Evolutionary conservation across 1,140 invertebrate genomes (phyloP), one percentile per base, ranked within the genome.

Genomic region (Drosophila sp.): DNA sequence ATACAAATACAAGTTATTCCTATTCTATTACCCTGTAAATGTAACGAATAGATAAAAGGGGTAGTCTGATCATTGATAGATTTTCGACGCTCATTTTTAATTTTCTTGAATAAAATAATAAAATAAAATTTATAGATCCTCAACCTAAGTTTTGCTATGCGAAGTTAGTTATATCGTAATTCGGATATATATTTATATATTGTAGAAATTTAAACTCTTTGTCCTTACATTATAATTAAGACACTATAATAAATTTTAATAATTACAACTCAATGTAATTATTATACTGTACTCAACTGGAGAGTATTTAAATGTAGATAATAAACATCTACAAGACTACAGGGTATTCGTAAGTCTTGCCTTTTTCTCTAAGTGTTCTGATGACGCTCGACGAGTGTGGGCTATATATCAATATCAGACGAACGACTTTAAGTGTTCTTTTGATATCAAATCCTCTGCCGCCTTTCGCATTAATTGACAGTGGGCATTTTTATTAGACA

Each of bases 391-490:
- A 66, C 21, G 53, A 66, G 27, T 67, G 64, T 40, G 25, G 18
- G 2, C 16, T 18, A 38, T 50, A 50, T 34, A 67, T 54, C 66
- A 70, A 59, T 72, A 72, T 43, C 36, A 65, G 6, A 18, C 14
- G 43, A 16, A 48, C 32, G 32, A 69, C 14, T 61, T 67, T 14
- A 51, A 73, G 54, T 61, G 41, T 46, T 14, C 48, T 21, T 43
- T 40, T 40, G 25, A 59, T 51, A 59, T 59, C 54, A 6, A 72
- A 43, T 18, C 56, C 6, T 36, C n/a, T 25, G 27, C 16, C 51
- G 41, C 62, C 25, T n/a, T 13, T 16, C n/a, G 14, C 2, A 48
- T 59, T 45, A 67, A 73, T 73, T 73, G 64, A 14, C 34, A 54
- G 14, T 45, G 57, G 25, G 8, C 7, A 8, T 29, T 62, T 32